Conservation (phyloP, 2,797 vertebrate genomes). For the Lepilemur ruficaudatus region DNA sequence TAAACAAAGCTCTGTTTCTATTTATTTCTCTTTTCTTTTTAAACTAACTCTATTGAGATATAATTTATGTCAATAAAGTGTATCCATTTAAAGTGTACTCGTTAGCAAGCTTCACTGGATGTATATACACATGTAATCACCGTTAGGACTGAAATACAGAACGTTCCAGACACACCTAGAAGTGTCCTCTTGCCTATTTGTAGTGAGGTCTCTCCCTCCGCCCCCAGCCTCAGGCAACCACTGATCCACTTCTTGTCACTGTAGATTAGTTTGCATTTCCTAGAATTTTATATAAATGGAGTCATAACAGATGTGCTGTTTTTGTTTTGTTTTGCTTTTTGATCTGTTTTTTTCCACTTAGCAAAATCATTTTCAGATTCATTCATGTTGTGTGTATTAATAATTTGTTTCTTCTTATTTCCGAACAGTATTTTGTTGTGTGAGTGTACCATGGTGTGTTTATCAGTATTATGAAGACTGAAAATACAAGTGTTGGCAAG, state of each 20-base stretch:
- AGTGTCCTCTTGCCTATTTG: background rate
- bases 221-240: background rate
- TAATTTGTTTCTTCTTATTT: background rate
- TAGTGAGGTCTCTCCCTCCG: background rate
- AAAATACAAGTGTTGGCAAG: too few species aligned
- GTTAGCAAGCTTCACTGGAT: background rate
- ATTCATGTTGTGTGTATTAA: background rate
- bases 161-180: background rate
- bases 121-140: background rate
- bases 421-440: background rate
- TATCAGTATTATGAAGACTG: background rate
- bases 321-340: background rate
- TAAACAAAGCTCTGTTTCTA: background rate
- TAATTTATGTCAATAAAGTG: background rate
- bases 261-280: background rate
- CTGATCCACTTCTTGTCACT: background rate
- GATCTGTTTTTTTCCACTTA: background rate
- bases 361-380: background rate
- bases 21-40: background rate
- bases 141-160: background rate
- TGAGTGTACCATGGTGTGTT: background rate
- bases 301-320: background rate
- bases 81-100: background rate
- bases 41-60: constrained; percentile 9
- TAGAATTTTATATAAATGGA: background rate